Percentiles rank a stretch among this genome's conserved stretches.
Conservation (phyloP, 2,888 invertebrate genomes). For the Apodemia duryi region DNA sequence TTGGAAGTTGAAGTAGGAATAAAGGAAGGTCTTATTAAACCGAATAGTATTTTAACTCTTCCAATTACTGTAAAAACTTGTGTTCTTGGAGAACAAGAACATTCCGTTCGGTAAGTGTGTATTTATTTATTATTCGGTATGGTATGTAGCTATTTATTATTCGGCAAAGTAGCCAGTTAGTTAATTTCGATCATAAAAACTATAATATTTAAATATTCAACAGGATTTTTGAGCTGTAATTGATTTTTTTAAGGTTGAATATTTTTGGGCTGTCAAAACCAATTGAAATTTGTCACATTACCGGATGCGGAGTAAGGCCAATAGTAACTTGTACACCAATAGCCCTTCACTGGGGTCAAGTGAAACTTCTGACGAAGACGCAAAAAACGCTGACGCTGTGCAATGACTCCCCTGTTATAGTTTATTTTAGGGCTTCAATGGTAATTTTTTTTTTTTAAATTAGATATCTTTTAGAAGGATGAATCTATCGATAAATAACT, state of each 20-base stretch:
- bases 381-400: slow-evolving; percentile 74
- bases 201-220: too few relatives aligned
- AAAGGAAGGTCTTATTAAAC: slow-evolving; percentile 63
- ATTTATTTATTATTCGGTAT: too few relatives aligned
- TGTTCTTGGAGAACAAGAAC: slow-evolving; percentile 64
- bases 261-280: slow-evolving; percentile 63
- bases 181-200: too few relatives aligned
- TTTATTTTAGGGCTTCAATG: slow-evolving; percentile 74
- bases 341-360: slow-evolving; percentile 81
- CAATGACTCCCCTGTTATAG: slow-evolving; percentile 85
- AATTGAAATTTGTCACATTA: slow-evolving; percentile 69
- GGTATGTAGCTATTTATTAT: too few relatives aligned
- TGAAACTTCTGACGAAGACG: slow-evolving; percentile 74
- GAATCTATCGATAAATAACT: too few relatives aligned
- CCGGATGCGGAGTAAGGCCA: slow-evolving; percentile 82
- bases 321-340: slow-evolving; percentile 81
- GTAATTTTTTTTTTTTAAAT: slow-evolving; percentile 41
- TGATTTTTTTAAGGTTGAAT: slow-evolving; percentile 40
- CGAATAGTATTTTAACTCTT: slow-evolving; percentile 61
- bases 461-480: neutral
- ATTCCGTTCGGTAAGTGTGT: slow-evolving; percentile 47
- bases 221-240: too few relatives aligned
- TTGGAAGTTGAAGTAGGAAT: slow-evolving; percentile 48
- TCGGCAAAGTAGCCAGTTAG: too few relatives aligned
- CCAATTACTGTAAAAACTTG: slow-evolving; percentile 64